These are phyloP conservation scores for Bergia puertoricense DNA, from an alignment of 92 coral and sea anemone species.

Conservation along the genomic window DNA sequence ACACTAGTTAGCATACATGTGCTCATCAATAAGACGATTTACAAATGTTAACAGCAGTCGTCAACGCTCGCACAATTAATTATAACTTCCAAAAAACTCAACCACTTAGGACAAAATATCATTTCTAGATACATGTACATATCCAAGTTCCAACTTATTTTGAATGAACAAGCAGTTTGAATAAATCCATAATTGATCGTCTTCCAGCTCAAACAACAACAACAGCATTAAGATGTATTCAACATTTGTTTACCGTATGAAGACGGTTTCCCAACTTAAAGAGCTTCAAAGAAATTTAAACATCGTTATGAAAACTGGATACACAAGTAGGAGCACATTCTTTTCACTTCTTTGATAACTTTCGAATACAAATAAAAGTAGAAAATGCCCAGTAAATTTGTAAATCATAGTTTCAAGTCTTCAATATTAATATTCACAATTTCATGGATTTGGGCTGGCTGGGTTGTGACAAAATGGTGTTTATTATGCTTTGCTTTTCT, in stretches of 20 bases:
- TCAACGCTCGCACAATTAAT: conserved; percentile 32
- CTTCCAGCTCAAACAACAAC: background rate
- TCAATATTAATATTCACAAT: background rate
- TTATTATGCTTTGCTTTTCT: conserved; percentile 27
- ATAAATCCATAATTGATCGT: no score
- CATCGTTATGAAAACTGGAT: background rate
- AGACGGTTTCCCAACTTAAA: background rate
- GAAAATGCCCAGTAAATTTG: no score
- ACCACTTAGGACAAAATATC: background rate
- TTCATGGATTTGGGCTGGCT: conserved; percentile 31
- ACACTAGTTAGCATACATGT: no score
- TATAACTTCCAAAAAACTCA: background rate
- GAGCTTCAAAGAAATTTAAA: background rate
- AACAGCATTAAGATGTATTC: background rate
- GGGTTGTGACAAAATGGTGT: conserved; percentile 30
- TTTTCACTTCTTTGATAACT: conserved; percentile 12
- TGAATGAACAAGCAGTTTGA: background rate
- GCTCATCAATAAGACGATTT: no score
- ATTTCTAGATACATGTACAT: background rate
- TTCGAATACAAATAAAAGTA: conserved; percentile 17
- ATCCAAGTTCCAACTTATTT: background rate
- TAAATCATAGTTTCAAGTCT: no score
- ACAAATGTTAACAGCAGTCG: background rate
- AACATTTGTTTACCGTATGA: background rate
- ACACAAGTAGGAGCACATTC: background rate